Evolutionary conservation across 2,888 invertebrate genomes (phyloP), one percentile per base, ranked within the genome.

Genomic region (Eupsilia transversa): DNA sequence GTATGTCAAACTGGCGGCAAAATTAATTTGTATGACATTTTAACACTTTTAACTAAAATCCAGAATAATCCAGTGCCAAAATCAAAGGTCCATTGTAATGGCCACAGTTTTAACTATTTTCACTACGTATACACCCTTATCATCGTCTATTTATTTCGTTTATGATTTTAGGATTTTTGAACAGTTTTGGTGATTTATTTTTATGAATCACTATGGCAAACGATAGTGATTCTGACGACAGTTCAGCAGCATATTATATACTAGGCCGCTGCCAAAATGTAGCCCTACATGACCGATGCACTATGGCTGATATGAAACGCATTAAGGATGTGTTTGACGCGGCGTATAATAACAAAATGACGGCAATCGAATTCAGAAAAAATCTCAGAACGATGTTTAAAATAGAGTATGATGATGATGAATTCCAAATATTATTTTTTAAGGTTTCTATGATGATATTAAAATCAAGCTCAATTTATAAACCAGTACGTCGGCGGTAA

Each of bases 341-440:
- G 12, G 93, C 96, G 1, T 93, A 94, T 64, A 91, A 89, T 38
- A 93, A 95, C 72, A 94, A 94, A 84, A 86, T 97, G 86, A 89
- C 94, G 46, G 93, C 94, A 0, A 90, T 89, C 3, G 93, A 96
- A 82, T 94, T 97, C 67, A 92, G 96, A 81, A 91, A 93, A 33
- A 79, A 95, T 41, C 87, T 97, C 17, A 88, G 90, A 59, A 94
- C 90, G 2, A 82, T 96, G 60, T 94, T 96, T 0, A 95, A 95
- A 77, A 93, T 97, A 23, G 95, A 95, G 71, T 97, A 97, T 79
- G 94, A 95, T 54, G 97, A 97, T 54, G 96, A 97, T 0, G 97
- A 97, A 61, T 97, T 96, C 80, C 96, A 97, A 61, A 95, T 97
- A 82, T 91, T 98, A 30, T 98, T 97, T 92, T 91, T 97, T 74